Conservation (phyloP, 1,140 invertebrate genomes). For the Diachasma alloeum region DNA sequence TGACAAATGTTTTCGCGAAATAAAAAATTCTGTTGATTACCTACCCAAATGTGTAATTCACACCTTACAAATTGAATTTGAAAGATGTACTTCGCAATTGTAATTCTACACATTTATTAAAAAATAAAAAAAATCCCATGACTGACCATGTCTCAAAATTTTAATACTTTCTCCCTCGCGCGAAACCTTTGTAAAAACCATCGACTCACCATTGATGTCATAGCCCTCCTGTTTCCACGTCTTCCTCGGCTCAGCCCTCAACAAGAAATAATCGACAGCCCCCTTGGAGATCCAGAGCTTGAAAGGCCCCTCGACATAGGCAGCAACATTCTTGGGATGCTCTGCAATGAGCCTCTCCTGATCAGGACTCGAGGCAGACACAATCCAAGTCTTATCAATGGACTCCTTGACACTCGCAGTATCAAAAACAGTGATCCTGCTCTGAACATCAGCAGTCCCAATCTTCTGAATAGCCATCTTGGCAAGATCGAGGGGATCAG, state of each 20-base stretch:
- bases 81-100: too few relatives aligned
- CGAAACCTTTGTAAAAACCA: background rate
- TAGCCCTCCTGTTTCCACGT: slow-evolving; percentile 50
- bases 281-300: slow-evolving; percentile 80
- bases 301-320: slow-evolving; percentile 91
- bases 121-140: too few relatives aligned
- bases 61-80: too few relatives aligned
- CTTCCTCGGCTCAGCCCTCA: slow-evolving; percentile 72
- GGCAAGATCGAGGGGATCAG: slow-evolving; percentile 82
- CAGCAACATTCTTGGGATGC: slow-evolving; percentile 73
- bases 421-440: slow-evolving; percentile 71
- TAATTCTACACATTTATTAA: too few relatives aligned
- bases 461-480: slow-evolving; percentile 87
- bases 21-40: too few relatives aligned
- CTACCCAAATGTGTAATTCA: too few relatives aligned
- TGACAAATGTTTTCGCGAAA: too few relatives aligned
- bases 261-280: slow-evolving; percentile 85
- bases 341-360: slow-evolving; percentile 80
- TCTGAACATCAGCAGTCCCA: slow-evolving; percentile 83
- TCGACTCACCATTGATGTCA: slow-evolving; percentile 72
- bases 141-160: too few relatives aligned
- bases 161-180: too few relatives aligned
- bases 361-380: slow-evolving; percentile 83
- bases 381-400: slow-evolving; percentile 92
- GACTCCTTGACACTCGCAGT: slow-evolving; percentile 77